Percentiles rank a stretch among this genome's conserved stretches.
Evolutionary conservation across 1,140 invertebrate genomes (phyloP).

Genomic region (Cotesia typhae): DNA sequence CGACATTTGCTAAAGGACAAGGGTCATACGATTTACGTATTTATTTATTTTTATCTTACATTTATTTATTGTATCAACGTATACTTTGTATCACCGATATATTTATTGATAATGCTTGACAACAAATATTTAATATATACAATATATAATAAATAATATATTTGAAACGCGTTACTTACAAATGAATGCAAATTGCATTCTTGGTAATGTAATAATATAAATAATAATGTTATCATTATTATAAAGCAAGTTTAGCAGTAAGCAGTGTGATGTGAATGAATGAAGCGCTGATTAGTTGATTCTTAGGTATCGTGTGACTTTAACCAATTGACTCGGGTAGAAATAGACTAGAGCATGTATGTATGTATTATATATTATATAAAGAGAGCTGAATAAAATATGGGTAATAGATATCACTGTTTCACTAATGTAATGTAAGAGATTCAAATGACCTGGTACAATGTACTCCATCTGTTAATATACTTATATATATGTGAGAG

Average conservation of each 20-base stretch:
- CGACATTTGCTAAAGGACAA: no score
- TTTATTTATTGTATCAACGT: no score
- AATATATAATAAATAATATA: no score
- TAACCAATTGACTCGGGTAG: background rate
- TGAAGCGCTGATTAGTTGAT: constrained; percentile 1
- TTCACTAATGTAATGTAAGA: background rate
- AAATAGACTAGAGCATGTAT: background rate
- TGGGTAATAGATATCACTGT: background rate
- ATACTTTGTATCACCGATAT: no score
- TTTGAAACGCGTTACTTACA: no score
- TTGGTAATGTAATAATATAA: background rate
- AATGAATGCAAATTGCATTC: no score
- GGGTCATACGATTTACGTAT: no score
- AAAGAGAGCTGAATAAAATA: background rate
- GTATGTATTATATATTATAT: no score
- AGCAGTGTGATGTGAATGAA: background rate
- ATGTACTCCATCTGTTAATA: background rate
- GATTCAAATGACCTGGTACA: background rate
- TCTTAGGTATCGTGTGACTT: constrained; percentile 10
- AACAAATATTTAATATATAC: no score
- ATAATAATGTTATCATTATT: background rate
- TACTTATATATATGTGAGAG: background rate
- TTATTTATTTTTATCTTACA: no score
- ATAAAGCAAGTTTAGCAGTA: background rate
- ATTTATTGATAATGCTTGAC: no score